Evolutionary conservation across 1,140 invertebrate species (phyloP).

Genomic region (Pseudomyrmex sp.): DNA sequence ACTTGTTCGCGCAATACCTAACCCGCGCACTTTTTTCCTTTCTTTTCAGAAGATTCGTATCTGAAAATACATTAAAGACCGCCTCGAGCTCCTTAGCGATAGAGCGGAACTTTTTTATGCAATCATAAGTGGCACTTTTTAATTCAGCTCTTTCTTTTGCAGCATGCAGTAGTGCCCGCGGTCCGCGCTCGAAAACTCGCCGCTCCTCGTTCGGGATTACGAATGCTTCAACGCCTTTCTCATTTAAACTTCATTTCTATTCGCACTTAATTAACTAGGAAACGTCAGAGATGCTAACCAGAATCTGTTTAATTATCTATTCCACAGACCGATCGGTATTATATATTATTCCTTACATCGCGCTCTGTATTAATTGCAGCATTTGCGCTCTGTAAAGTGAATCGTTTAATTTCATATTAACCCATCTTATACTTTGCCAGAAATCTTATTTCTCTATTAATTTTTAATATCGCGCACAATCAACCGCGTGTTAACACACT

Average conservation of each 20-base stretch:
- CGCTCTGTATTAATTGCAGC: background rate
- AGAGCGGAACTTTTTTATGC: slow-evolving; percentile 33
- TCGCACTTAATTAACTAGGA: slow-evolving; percentile 63
- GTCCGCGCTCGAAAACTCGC: background rate
- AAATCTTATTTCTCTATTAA: slow-evolving; percentile 11
- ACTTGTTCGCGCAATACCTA: no score
- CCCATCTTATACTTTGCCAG: background rate
- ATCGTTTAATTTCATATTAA: slow-evolving; percentile 30
- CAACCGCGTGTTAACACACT: background rate
- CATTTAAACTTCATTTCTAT: slow-evolving; percentile 63
- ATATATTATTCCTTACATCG: slow-evolving; percentile 54
- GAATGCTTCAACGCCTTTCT: slow-evolving; percentile 62
- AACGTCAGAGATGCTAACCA: slow-evolving; percentile 38
- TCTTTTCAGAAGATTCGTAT: slow-evolving; percentile 55
- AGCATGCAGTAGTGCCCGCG: background rate
- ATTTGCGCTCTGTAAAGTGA: background rate
- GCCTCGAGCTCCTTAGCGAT: slow-evolving; percentile 21
- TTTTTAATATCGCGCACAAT: slow-evolving; percentile 2
- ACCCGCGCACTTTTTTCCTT: slow-evolving; percentile 18
- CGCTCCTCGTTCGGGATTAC: slow-evolving; percentile 31
- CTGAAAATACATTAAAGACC: slow-evolving; percentile 51
- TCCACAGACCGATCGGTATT: slow-evolving; percentile 37
- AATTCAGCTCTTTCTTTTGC: slow-evolving; percentile 34
- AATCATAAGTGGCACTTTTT: slow-evolving; percentile 58
- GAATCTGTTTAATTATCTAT: slow-evolving; percentile 68